Evolutionary conservation across 2,888 invertebrate genomes (phyloP).

Genomic region (Sinodicranocentrus sp.): DNA sequence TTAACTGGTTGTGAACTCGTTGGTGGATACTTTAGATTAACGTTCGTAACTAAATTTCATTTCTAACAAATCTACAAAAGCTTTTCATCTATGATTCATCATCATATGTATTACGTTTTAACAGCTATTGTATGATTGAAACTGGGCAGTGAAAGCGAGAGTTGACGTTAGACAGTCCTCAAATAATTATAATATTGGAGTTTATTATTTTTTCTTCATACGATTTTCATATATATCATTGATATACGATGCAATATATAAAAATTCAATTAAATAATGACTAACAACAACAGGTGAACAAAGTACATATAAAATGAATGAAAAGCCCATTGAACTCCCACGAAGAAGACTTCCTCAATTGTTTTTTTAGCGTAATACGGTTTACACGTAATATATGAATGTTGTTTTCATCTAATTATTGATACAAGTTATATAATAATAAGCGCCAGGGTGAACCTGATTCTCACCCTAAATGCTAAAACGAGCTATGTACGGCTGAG

Average conservation of each 20-base stretch:
- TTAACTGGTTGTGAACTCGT: too few relatives aligned
- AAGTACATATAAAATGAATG: slow-evolving; percentile 70
- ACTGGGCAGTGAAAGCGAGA: too few relatives aligned
- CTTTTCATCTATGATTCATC: too few relatives aligned
- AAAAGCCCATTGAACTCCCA: slow-evolving; percentile 68
- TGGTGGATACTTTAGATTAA: too few relatives aligned
- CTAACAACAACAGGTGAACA: slow-evolving; percentile 71
- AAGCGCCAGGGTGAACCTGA: slow-evolving; percentile 57
- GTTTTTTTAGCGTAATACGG: slow-evolving; percentile 36
- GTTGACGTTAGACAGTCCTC: background rate
- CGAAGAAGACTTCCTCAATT: slow-evolving; percentile 39
- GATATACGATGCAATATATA: slow-evolving; percentile 69
- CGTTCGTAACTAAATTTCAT: too few relatives aligned
- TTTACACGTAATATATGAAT: too few relatives aligned
- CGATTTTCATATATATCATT: slow-evolving; percentile 59
- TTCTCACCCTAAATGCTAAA: slow-evolving; percentile 36
- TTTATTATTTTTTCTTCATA: slow-evolving; percentile 51
- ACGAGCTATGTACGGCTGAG: slow-evolving; percentile 58
- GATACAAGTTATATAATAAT: slow-evolving; percentile 40
- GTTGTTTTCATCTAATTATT: slow-evolving; percentile 50
- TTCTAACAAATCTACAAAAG: too few relatives aligned
- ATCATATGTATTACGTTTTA: too few relatives aligned
- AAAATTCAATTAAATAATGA: slow-evolving; percentile 71
- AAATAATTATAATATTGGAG: slow-evolving; percentile 12
- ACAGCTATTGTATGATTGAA: too few relatives aligned